These are phyloP conservation scores for Tor tambroides DNA, from an alignment of 2,113 vertebrate genomes.

Conservation along the genomic window DNA sequence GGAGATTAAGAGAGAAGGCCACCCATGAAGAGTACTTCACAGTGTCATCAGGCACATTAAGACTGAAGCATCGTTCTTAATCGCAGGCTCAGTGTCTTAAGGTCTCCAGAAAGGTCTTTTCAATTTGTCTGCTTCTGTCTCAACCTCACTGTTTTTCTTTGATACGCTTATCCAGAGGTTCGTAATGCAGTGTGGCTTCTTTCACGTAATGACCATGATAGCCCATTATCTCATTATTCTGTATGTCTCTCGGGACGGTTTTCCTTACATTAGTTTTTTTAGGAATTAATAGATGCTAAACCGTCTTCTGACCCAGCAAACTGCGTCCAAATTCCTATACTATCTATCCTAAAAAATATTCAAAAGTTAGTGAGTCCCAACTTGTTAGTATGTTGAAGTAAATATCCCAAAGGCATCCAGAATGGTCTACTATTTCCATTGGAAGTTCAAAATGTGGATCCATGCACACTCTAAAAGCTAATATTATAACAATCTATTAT, in stretches of 20 bases:
- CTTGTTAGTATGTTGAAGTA: no score
- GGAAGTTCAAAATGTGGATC: no score
- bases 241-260: not conserved
- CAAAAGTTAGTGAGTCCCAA: no score
- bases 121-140: slow-evolving; percentile 3
- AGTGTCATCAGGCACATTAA: slow-evolving; percentile 37
- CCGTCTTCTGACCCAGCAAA: not conserved
- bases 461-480: no score
- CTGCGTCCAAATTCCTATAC: not conserved
- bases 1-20: slow-evolving; percentile 25
- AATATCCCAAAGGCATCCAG: no score
- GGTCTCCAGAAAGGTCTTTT: slow-evolving; percentile 3
- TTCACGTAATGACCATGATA: not conserved
- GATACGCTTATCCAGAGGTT: slow-evolving; percentile 20
- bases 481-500: no score
- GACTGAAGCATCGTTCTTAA: slow-evolving; percentile 37
- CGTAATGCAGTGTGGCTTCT: not conserved
- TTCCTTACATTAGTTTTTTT: not conserved
- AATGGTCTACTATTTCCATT: no score
- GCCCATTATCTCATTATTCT: not conserved
- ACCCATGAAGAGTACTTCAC: slow-evolving; percentile 38
- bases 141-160: not conserved
- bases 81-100: slow-evolving; percentile 6
- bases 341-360: not conserved
- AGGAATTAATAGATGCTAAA: not conserved